Base-by-base conservation (phyloP, 2,797 vertebrate genomes). In the Rhadinocentrus ornatus region DNA sequence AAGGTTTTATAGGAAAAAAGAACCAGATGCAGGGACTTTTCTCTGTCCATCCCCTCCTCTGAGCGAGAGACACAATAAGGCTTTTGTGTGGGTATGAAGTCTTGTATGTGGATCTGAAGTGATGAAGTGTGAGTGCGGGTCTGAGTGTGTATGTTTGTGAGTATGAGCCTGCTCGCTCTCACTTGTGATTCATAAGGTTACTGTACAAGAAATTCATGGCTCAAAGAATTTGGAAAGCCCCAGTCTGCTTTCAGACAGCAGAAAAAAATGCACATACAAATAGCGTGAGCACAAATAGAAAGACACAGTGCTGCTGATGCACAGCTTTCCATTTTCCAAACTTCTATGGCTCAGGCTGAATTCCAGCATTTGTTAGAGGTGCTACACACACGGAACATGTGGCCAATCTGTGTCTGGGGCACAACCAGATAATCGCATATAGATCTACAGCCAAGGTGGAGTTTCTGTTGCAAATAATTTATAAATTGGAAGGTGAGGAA, bases 101-200 rank as follows among this genome's bases (percentile, higher is more conserved):
- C 73, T 77, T 62, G 20, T 78, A 46, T n/a, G 69, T 72, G 86
- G 46, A 75, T 84, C 70, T 64, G 41, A 77, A 58, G 71, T 86
- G 85, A 81, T 65, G 62, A 72, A 74, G 78, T 73, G 87, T 87
- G 83, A 82, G 75, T 81, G 73, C 48, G 63, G 71, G 62, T 75
- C 67, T 73, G 58, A 41, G 48, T 54, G 74, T 72, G 63, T 72
- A 18, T 68, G 68, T 83, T 60, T 85, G 65, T 62, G 66, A 76
- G 68, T 11, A 27, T 71, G 65, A 65, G 60, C 57, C 65, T 71
- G 64, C 54, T 39, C 34, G 37, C 62, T 87, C 85, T 90, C 80
- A 77, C 82, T 87, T 86, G 75, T 92, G 92, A 94, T 89, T 92
- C 91, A 93, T 89, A 87, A 80, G 65, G 73, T 83, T 86, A 84